Percentiles rank a stretch among this genome's conserved stretches.
These are phyloP conservation scores for Bombus pascuorum DNA, from an alignment of 1,140 invertebrate species.

Conservation along the genomic window DNA sequence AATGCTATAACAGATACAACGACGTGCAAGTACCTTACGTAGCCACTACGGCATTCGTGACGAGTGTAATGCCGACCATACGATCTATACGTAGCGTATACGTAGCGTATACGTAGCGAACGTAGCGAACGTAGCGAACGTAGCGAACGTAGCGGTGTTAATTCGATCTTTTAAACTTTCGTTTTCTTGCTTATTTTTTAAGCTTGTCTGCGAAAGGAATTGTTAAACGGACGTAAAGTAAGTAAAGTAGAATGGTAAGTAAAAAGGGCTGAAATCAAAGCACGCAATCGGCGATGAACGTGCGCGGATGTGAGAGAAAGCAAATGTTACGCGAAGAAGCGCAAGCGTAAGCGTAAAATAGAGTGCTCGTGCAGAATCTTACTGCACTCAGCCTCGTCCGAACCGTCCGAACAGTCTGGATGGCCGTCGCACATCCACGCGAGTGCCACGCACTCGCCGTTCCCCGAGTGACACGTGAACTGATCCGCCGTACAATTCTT, in stretches of 20 bases:
- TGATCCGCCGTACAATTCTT: slow-evolving; percentile 93
- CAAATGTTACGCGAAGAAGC: neutral
- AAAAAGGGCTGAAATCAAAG: neutral
- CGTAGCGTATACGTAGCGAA: too few relatives aligned
- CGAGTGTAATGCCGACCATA: too few relatives aligned
- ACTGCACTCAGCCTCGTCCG: slow-evolving; percentile 95
- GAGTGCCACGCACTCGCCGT: slow-evolving; percentile 93
- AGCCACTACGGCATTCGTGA: too few relatives aligned
- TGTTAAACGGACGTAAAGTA: neutral
- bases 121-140: too few relatives aligned
- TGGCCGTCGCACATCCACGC: slow-evolving; percentile 96
- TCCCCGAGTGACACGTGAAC: slow-evolving; percentile 90
- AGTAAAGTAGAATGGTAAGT: too few relatives aligned
- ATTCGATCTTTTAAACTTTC: too few relatives aligned
- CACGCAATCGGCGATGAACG: neutral
- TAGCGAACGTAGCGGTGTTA: too few relatives aligned
- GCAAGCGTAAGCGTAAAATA: slow-evolving; percentile 28
- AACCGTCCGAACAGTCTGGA: slow-evolving; percentile 93
- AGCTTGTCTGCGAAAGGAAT: too few relatives aligned
- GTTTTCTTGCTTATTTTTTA: too few relatives aligned
- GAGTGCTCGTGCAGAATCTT: slow-evolving; percentile 83
- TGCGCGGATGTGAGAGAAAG: neutral
- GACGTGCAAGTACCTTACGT: too few relatives aligned
- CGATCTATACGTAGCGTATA: too few relatives aligned
- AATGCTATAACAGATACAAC: too few relatives aligned